Evolutionary conservation across 2,888 invertebrate species (phyloP), one percentile per base, ranked within the genome.

Genomic region (Apamea sordens): DNA sequence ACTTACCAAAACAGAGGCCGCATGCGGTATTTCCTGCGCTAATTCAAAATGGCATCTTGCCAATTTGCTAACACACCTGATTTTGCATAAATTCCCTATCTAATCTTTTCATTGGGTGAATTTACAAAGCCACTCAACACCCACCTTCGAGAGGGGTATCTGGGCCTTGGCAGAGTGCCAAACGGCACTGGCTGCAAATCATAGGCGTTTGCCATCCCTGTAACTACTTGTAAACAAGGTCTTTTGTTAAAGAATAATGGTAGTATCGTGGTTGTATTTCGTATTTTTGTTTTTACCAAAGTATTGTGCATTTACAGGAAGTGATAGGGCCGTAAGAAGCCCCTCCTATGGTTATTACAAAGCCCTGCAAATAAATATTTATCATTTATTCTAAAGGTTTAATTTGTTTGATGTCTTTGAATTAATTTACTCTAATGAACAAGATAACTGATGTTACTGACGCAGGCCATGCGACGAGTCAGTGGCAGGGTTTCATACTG

Each of bases 181-280:
- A 88, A 63, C 67, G 69, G 80, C 86, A 80, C 69, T 71, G 82
- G 79, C 84, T 88, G 90, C 90, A 91, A 92, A 92, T 92, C 92
- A 92, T 91, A 79, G 77, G 70, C 76, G 80, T 73, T 85, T 81
- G 78, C 75, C 79, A 73, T 82, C 81, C 74, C 77, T 86, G 88
- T 89, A 84, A 90, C 86, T 86, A 83, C 84, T 89, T 89, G 92
- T 91, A 91, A 91, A 92, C 91, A 89, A 84, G 81, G 24, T 78
- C 64, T 77, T 89, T 82, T 85, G 80, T 75, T 63, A 73, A 56
- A 79, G 65, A 61, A 53, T 18, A 24, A 68, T 68, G 24, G 18
- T n/a, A 56, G 6, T 59, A 59, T 80, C 11, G 18, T 56, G n/a
- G 24, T 64, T 44, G 10, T 50, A 44, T 63, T 63, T 70, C 21